phyloP scores from a whole-genome alignment of 2,888 invertebrate genomes.

The Amblyjoppa proteus region DNA sequence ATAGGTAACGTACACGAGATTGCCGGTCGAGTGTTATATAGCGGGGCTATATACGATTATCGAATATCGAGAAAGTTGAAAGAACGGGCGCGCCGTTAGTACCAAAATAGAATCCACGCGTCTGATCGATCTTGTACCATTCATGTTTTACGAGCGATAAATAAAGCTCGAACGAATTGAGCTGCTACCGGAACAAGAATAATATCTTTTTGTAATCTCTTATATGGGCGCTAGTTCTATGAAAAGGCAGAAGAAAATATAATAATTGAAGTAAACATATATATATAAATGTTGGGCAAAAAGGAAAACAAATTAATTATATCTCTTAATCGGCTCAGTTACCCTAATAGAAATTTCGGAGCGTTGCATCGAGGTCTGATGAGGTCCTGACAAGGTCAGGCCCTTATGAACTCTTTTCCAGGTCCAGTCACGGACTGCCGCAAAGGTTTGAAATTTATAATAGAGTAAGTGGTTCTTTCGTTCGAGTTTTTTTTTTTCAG shows the following conservation, averaged over 20 bases:
- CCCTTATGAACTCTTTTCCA: too few relatives aligned
- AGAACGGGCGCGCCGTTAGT: constrained; percentile 41
- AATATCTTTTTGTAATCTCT: constrained; percentile 14
- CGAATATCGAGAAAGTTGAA: constrained; percentile 52
- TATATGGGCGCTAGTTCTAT: neutral
- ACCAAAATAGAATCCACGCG: constrained; percentile 56
- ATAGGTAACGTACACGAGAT: constrained; percentile 29
- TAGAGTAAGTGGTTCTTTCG: too few relatives aligned
- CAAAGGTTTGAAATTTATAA: too few relatives aligned
- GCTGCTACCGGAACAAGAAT: constrained; percentile 19
- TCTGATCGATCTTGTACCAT: constrained; percentile 55
- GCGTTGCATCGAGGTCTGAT: too few relatives aligned
- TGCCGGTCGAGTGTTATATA: constrained; percentile 27
- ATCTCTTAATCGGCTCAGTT: too few relatives aligned
- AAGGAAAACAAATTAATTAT: too few relatives aligned
- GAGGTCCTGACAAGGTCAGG: too few relatives aligned
- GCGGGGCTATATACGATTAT: constrained; percentile 35
- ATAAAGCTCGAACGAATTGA: constrained; percentile 33
- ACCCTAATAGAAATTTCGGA: too few relatives aligned
- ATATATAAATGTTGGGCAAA: too few relatives aligned
- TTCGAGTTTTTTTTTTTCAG: too few relatives aligned
- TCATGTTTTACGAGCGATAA: constrained; percentile 54
- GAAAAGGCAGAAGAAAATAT: neutral
- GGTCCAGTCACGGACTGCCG: too few relatives aligned
- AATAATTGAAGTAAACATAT: neutral